Conservation (phyloP, 2,888 invertebrate species). For the Nowickia ferox region DNA sequence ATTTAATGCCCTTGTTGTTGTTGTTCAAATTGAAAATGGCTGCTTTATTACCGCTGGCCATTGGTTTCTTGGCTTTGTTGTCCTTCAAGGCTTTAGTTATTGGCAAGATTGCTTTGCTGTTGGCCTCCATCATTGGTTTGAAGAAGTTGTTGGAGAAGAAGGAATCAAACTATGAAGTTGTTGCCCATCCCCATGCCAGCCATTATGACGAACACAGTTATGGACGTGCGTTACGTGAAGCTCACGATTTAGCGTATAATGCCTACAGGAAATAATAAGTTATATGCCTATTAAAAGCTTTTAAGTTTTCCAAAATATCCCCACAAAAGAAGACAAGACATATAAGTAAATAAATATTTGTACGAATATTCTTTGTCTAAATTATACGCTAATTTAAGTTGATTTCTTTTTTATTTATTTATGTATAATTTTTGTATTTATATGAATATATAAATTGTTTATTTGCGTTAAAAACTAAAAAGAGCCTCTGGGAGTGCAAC, state of each 20-base stretch:
- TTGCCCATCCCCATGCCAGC: conserved; percentile 86
- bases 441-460: conserved; percentile 26
- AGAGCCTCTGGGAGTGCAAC: conserved; percentile 73
- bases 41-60: conserved; percentile 89
- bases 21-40: conserved; percentile 91
- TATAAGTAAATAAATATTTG: not conserved
- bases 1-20: conserved; percentile 89
- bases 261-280: conserved; percentile 82
- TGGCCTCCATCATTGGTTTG: conserved; percentile 89
- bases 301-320: conserved; percentile 22
- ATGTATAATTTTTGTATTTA: conserved; percentile 23
- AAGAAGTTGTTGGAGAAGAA: conserved; percentile 89
- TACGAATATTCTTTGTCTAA: conserved; percentile 5
- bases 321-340: conserved; percentile 12
- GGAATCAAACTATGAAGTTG: conserved; percentile 89
- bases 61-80: conserved; percentile 90
- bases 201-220: conserved; percentile 85
- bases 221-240: conserved; percentile 87
- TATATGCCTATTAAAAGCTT: conserved; percentile 14
- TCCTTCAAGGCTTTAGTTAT: conserved; percentile 93
- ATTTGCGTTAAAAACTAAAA: conserved; percentile 36
- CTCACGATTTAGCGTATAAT: conserved; percentile 89
- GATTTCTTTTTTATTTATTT: conserved; percentile 48
- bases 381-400: conserved; percentile 20
- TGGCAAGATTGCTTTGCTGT: conserved; percentile 91